These are phyloP conservation scores for Andricus grossulariae DNA, from an alignment of 1,140 invertebrate species.

Conservation along the genomic window DNA sequence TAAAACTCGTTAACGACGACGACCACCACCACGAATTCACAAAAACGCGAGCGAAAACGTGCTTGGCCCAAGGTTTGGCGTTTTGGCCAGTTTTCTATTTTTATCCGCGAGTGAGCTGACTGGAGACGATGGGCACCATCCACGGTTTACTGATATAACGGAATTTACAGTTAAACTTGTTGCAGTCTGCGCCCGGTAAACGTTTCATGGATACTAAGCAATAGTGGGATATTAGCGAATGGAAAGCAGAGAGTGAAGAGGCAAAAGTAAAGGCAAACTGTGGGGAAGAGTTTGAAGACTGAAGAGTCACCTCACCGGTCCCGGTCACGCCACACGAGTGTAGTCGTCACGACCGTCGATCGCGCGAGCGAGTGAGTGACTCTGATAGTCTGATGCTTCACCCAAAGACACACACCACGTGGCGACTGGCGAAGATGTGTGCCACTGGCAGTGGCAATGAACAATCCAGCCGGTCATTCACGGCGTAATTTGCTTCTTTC, in stretches of 20 bases:
- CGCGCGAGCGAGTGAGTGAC: too few species aligned
- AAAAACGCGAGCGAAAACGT: not conserved
- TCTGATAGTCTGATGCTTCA: not conserved
- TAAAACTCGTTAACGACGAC: not conserved
- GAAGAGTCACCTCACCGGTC: constrained; percentile 51
- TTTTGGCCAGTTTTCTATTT: not conserved
- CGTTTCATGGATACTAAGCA: constrained; percentile 9
- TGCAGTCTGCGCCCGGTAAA: constrained; percentile 11
- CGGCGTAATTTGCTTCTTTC: too few species aligned
- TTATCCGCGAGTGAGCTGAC: not conserved
- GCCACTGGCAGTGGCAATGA: constrained; percentile 48
- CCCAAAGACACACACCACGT: constrained; percentile 43
- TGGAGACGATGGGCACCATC: not conserved
- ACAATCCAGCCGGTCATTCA: constrained; percentile 7
- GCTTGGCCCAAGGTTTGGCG: not conserved
- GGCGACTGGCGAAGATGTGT: constrained; percentile 54
- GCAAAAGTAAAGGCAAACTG: constrained; percentile 39
- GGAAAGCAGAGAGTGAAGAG: not conserved
- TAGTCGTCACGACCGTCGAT: constrained; percentile 28
- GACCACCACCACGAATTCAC: too few species aligned
- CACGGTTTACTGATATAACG: not conserved
- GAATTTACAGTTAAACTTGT: constrained; percentile 5
- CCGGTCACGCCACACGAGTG: constrained; percentile 53
- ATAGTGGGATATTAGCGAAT: not conserved
- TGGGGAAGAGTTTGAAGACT: constrained; percentile 31